Evolutionary conservation across 2,113 vertebrate genomes (phyloP).

Genomic region (Megalops atlanticus): DNA sequence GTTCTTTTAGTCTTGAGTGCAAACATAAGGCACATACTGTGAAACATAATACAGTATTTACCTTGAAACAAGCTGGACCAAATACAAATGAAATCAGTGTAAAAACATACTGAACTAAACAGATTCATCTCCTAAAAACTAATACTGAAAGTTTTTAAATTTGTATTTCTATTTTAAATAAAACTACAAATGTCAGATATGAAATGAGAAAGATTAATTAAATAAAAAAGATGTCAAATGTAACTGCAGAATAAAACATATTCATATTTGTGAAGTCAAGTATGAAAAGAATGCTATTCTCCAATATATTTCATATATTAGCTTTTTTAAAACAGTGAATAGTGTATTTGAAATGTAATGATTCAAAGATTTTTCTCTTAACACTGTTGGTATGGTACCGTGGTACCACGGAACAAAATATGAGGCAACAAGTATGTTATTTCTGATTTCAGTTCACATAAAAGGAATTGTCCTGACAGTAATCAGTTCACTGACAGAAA

Average conservation of each 20-base stretch:
- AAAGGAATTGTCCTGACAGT: not conserved
- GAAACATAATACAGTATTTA: not conserved
- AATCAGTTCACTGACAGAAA: not conserved
- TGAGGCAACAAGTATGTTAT: too few relatives aligned
- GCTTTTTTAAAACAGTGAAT: too few relatives aligned
- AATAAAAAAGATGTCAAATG: too few relatives aligned
- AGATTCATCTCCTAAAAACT: too few relatives aligned
- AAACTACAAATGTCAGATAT: too few relatives aligned
- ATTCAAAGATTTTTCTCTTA: not conserved
- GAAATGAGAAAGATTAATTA: too few relatives aligned
- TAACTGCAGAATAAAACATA: not conserved
- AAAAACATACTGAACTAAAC: too few relatives aligned
- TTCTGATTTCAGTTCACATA: not conserved
- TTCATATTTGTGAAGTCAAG: too few relatives aligned
- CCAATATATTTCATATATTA: too few relatives aligned
- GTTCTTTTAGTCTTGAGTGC: not conserved
- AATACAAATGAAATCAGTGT: not conserved
- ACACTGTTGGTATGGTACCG: too few relatives aligned
- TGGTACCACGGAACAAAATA: not conserved
- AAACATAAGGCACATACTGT: slow-evolving; percentile 6
- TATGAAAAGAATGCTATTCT: too few relatives aligned
- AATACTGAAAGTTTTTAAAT: not conserved
- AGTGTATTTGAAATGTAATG: not conserved
- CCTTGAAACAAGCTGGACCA: not conserved
- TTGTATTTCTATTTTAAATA: not conserved